Percentiles rank a stretch among this genome's conserved stretches.
Conservation (phyloP, 2,888 invertebrate species). For the Melanophora roralis region DNA sequence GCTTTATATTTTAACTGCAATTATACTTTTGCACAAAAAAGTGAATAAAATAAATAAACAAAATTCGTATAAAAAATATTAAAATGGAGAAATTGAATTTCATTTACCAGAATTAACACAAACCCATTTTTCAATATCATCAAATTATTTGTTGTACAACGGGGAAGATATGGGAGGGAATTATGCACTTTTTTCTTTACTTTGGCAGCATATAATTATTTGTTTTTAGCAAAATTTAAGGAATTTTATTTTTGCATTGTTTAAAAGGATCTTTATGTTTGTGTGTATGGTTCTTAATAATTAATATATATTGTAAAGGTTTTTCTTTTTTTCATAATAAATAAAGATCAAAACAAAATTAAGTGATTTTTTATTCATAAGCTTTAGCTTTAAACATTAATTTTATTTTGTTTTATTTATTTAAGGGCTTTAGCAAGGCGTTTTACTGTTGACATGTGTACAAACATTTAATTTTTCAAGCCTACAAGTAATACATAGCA, state of each 20-base stretch:
- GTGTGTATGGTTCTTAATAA: constrained; percentile 48
- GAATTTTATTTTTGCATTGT: constrained; percentile 49
- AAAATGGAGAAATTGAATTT: constrained; percentile 59
- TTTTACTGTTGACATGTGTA: constrained; percentile 70
- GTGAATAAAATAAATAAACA: not conserved
- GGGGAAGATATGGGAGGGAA: not conserved
- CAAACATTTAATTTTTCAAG: constrained; percentile 63
- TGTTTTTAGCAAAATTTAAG: constrained; percentile 51
- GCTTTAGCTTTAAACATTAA: constrained; percentile 39
- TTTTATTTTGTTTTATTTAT: constrained; percentile 21
- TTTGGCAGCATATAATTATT: constrained; percentile 51
- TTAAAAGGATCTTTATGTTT: not conserved
- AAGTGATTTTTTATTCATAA: constrained; percentile 60
- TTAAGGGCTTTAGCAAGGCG: constrained; percentile 64
- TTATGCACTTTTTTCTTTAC: not conserved
- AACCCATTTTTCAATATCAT: not conserved
- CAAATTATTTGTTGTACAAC: not conserved
- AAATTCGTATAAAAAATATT: constrained; percentile 9
- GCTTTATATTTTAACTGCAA: not conserved
- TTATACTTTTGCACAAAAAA: constrained; percentile 19
- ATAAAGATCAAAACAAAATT: constrained; percentile 46
- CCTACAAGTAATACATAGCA: no score
- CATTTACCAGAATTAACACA: constrained; percentile 24
- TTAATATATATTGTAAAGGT: constrained; percentile 23
- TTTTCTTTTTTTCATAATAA: not conserved